Percentiles rank a stretch among this genome's conserved stretches.
phyloP scores from a whole-genome alignment of 2,113 vertebrate genomes.

The Microtus ochrogaster region DNA sequence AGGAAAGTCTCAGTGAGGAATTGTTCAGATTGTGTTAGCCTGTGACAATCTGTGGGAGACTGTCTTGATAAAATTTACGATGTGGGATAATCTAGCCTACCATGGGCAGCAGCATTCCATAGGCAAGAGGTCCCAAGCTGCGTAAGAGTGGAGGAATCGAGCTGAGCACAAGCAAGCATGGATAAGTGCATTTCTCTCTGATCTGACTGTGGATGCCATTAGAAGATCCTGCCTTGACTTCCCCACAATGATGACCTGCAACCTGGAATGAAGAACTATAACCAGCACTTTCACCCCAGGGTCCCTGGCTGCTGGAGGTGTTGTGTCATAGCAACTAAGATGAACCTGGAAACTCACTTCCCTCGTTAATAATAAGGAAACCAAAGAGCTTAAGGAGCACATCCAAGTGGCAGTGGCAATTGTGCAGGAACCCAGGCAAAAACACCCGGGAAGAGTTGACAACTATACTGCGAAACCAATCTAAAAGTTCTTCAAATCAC shows the following conservation, averaged over 20 bases:
- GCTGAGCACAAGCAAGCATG: neutral
- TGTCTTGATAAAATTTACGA: neutral
- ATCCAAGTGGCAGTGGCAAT: neutral
- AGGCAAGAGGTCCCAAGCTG: neutral
- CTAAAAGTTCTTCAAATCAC: neutral
- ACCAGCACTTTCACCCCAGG: neutral
- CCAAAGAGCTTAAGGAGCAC: neutral
- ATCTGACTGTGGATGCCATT: neutral
- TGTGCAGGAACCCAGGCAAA: neutral
- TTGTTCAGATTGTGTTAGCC: neutral
- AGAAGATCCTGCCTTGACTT: neutral
- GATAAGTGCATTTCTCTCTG: neutral
- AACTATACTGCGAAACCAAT: neutral
- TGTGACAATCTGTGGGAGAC: too few relatives aligned
- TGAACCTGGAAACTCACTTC: neutral
- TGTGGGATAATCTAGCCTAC: neutral
- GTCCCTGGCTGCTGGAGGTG: neutral
- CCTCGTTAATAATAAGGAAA: neutral
- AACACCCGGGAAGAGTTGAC: neutral
- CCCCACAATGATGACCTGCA: neutral
- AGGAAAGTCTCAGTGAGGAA: neutral
- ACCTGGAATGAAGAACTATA: neutral
- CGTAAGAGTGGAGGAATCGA: too few relatives aligned
- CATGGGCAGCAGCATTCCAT: neutral
- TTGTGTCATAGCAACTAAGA: neutral